Evolutionary conservation across 2,797 vertebrate species (phyloP).

Genomic region (Falco naumanni): DNA sequence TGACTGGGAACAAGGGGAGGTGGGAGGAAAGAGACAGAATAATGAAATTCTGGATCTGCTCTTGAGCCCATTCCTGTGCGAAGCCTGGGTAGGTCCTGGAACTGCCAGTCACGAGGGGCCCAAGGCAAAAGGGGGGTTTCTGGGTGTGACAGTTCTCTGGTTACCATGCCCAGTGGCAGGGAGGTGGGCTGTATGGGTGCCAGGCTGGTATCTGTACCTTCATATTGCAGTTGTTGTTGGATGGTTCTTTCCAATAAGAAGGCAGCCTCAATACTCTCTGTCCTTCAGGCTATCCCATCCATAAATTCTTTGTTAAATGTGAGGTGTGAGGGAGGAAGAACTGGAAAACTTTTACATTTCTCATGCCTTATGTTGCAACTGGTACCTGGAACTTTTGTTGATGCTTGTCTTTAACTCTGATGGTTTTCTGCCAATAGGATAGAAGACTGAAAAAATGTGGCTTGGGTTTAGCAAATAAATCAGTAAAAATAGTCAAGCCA

Average conservation of each 20-base stretch:
- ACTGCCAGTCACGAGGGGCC: neutral
- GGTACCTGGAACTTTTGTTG: slow-evolving; percentile 21
- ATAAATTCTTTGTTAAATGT: neutral
- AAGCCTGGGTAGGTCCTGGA: neutral
- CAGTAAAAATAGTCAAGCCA: slow-evolving; percentile 25
- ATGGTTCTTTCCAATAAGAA: neutral
- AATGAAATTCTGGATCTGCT: neutral
- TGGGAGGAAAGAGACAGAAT: neutral
- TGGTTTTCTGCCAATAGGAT: slow-evolving; percentile 40
- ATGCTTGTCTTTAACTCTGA: neutral
- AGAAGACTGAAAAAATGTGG: slow-evolving; percentile 23
- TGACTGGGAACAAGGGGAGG: neutral
- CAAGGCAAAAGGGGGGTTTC: neutral
- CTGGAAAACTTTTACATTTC: slow-evolving; percentile 31
- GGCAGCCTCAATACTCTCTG: neutral
- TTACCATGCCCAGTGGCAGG: neutral
- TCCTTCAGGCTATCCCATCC: neutral
- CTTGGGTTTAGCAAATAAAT: slow-evolving; percentile 38
- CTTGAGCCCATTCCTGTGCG: neutral
- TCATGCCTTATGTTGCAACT: slow-evolving; percentile 35
- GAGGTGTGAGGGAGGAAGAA: neutral
- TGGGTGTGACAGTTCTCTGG: neutral
- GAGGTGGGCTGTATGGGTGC: neutral
- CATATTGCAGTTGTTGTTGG: neutral
- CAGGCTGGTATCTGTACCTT: neutral